A percentile compares a stretch with the other conserved stretches of the same genome.
phyloP scores from a whole-genome alignment of 2,797 vertebrate species.

The Falco novaeseelandiae region DNA sequence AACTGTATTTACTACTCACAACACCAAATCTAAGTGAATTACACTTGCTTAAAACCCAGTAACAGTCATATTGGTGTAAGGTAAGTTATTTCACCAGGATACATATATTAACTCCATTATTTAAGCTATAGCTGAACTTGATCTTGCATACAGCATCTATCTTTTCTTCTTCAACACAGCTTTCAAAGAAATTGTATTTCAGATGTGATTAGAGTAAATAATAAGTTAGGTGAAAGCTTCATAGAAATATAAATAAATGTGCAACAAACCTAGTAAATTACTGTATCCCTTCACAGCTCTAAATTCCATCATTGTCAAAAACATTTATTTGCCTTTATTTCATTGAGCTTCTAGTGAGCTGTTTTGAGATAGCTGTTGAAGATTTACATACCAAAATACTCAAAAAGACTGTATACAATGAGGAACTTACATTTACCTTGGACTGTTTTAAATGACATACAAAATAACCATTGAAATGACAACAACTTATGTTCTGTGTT shows the following conservation, averaged over 20 bases:
- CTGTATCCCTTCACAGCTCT: background rate
- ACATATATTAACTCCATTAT: background rate
- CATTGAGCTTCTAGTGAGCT: background rate
- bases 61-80: background rate
- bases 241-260: background rate
- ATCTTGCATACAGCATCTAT: background rate
- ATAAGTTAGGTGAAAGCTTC: background rate
- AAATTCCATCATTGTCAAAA: slow-evolving; percentile 18
- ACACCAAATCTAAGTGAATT: background rate
- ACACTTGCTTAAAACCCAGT: background rate
- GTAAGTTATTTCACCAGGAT: background rate
- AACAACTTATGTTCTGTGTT: background rate
- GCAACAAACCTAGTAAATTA: background rate
- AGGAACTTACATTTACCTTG: background rate
- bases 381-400: slow-evolving; percentile 15
- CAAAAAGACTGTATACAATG: background rate
- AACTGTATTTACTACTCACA: background rate
- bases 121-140: background rate
- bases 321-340: slow-evolving; percentile 45
- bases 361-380: background rate
- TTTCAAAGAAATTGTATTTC: background rate
- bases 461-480: slow-evolving; percentile 3
- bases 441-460: background rate
- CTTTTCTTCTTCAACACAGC: background rate
- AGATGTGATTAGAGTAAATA: background rate